Conservation (phyloP, 1,140 invertebrate genomes). For the Heliconius hewitsoni region DNA sequence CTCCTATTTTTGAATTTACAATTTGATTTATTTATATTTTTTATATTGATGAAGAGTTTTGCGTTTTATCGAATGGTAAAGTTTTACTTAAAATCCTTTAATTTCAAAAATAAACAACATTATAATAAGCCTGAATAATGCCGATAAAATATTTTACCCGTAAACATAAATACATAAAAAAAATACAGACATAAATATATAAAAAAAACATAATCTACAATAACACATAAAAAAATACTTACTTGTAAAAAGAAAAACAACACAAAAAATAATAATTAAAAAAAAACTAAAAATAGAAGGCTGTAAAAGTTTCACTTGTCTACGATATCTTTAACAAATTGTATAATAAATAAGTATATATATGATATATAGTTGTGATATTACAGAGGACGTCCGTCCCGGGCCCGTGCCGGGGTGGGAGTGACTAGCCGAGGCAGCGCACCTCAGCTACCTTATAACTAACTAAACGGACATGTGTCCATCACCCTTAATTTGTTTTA, state of each 20-base stretch:
- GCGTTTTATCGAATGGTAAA: no score
- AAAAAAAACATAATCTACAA: background rate
- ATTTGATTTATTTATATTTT: no score
- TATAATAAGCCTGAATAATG: background rate
- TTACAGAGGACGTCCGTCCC: constrained; percentile 51
- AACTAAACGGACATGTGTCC: constrained; percentile 47
- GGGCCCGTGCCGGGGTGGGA: constrained; percentile 56
- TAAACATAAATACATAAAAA: background rate
- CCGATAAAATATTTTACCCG: background rate
- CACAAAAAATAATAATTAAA: constrained; percentile 29
- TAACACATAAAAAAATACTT: constrained; percentile 37
- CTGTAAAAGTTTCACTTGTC: background rate
- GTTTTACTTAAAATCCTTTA: no score
- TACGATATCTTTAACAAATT: background rate
- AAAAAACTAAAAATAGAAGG: constrained; percentile 2
- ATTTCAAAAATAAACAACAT: background rate
- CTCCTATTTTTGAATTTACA: no score
- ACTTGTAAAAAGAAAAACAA: constrained; percentile 45
- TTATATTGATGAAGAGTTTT: no score
- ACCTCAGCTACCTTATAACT: constrained; percentile 55
- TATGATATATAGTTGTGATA: background rate
- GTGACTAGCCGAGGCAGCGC: constrained; percentile 49
- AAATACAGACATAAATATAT: no score
- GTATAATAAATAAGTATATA: constrained; percentile 7
- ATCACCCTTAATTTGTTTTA: constrained; percentile 51